phyloP scores from a whole-genome alignment of 2,113 vertebrate genomes.

The Electrona antarctica region DNA sequence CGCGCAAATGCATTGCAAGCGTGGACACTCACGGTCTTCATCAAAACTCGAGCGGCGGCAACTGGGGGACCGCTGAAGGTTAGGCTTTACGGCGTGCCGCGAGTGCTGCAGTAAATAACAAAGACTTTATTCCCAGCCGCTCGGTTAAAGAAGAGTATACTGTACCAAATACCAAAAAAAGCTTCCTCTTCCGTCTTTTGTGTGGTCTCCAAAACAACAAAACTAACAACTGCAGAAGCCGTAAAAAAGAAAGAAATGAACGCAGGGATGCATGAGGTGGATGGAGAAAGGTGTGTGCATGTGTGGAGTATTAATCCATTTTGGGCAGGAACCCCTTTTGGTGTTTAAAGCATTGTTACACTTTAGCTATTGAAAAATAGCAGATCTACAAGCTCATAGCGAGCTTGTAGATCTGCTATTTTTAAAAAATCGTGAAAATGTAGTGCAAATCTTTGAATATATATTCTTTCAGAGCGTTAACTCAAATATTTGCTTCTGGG shows the following conservation, averaged over 20 bases:
- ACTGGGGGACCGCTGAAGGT: neutral
- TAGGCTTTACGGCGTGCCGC: constrained; percentile 9
- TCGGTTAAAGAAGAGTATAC: neutral
- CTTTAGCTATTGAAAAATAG: neutral
- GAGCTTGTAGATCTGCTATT: neutral
- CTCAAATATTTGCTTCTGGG: too few relatives aligned
- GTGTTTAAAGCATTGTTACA: neutral
- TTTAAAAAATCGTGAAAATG: neutral
- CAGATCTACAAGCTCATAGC: neutral
- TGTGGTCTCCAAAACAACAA: neutral
- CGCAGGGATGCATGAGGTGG: neutral
- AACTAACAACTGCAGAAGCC: neutral
- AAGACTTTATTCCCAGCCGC: neutral
- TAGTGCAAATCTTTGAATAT: too few relatives aligned
- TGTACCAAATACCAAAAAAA: constrained; percentile 23
- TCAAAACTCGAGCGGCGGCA: neutral
- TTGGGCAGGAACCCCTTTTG: too few relatives aligned
- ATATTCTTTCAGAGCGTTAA: too few relatives aligned
- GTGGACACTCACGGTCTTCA: neutral
- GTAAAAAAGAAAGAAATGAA: neutral
- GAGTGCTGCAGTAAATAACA: constrained; percentile 12
- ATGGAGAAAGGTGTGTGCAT: neutral
- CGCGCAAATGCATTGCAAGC: neutral
- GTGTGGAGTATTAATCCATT: neutral
- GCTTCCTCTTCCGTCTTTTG: neutral